These are phyloP conservation scores for Nothobranchius kuhntae DNA, from an alignment of 2,113 vertebrate species.

Conservation along the genomic window DNA sequence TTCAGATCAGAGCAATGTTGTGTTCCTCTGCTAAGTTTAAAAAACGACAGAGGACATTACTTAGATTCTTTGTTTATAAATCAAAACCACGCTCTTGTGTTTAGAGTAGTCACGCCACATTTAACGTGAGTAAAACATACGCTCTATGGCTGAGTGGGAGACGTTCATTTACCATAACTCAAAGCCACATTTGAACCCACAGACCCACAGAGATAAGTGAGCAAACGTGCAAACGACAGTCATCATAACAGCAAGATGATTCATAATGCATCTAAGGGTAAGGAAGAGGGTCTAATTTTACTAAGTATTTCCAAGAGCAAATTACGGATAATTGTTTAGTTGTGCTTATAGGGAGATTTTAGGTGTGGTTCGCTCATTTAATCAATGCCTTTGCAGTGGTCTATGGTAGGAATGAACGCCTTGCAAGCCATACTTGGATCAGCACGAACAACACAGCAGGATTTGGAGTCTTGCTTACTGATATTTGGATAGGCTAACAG, in stretches of 20 bases:
- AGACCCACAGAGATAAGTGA: neutral
- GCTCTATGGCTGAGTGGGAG: conserved; percentile 9
- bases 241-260: neutral
- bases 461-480: too few species aligned
- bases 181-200: conserved; percentile 15
- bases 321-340: too few species aligned
- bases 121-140: neutral
- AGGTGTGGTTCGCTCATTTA: neutral
- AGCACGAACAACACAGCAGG: too few species aligned
- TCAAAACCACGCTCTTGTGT: conserved; percentile 2
- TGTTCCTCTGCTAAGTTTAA: conserved; percentile 5
- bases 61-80: conserved; percentile 1
- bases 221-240: conserved; percentile 11
- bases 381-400: too few species aligned
- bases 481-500: too few species aligned
- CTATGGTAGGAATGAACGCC: too few species aligned
- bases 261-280: neutral
- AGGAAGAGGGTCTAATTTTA: neutral
- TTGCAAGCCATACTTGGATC: too few species aligned
- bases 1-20: conserved; percentile 23
- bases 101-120: conserved; percentile 1
- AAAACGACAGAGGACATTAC: neutral
- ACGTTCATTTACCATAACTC: conserved; percentile 19
- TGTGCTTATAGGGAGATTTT: neutral
- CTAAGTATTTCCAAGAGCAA: neutral